Percentiles rank a stretch among this genome's conserved stretches.
phyloP scores from a whole-genome alignment of 2,113 vertebrate species.

The Tyrannus savana region DNA sequence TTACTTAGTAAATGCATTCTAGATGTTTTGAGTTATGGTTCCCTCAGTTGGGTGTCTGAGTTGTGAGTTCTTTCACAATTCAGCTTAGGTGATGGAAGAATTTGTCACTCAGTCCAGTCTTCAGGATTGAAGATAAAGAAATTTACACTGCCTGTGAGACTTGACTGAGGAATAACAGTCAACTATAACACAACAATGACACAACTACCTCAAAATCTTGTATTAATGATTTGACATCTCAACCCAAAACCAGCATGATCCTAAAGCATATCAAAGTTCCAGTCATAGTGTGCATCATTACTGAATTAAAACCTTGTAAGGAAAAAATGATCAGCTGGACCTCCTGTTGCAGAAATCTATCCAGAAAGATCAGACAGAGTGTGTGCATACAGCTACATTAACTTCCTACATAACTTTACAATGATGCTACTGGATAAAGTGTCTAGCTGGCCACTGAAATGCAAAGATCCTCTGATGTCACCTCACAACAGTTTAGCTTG shows the following conservation, averaged over 20 bases:
- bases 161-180: background rate
- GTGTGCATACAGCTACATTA: background rate
- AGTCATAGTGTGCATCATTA: background rate
- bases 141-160: background rate
- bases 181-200: background rate
- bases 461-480: background rate
- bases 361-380: background rate
- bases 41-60: background rate
- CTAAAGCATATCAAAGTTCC: background rate
- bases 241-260: background rate
- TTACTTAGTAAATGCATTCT: background rate
- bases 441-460: background rate
- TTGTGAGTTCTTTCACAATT: background rate
- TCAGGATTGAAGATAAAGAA: background rate
- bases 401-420: background rate
- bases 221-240: background rate
- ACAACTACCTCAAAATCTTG: background rate
- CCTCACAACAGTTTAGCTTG: background rate
- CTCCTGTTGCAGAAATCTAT: background rate
- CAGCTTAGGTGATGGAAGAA: background rate
- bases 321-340: background rate
- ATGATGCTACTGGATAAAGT: background rate
- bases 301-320: background rate
- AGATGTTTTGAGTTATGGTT: background rate
- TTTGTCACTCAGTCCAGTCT: background rate